Evolutionary conservation across 2,113 vertebrate genomes (phyloP).

Genomic region (Thomomys bottae): DNA sequence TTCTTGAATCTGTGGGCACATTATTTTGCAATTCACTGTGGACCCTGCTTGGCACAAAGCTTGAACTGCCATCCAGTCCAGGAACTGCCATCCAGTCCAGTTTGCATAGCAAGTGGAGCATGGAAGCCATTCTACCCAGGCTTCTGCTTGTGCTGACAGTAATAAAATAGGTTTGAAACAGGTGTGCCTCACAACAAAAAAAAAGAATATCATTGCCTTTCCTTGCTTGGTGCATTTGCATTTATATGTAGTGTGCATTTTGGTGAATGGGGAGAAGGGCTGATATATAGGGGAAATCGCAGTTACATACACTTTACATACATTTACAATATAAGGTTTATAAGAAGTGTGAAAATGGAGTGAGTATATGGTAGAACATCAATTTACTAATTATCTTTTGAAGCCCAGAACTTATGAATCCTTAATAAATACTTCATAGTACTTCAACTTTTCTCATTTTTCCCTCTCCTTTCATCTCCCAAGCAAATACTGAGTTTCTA

Average conservation of each 20-base stretch:
- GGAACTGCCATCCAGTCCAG: neutral
- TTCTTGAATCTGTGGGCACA: constrained; percentile 39
- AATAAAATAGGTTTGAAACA: neutral
- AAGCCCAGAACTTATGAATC: neutral
- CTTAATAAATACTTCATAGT: neutral
- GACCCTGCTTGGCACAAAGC: neutral
- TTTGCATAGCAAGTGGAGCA: neutral
- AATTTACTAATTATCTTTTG: neutral
- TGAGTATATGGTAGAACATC: neutral
- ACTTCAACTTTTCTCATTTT: neutral
- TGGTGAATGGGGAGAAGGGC: neutral
- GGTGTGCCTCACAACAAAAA: neutral
- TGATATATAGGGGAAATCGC: neutral
- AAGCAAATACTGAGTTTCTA: neutral
- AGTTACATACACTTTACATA: neutral
- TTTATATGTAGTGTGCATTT: neutral
- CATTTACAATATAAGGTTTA: neutral
- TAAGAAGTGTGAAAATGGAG: neutral
- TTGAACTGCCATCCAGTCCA: neutral
- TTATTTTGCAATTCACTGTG: neutral
- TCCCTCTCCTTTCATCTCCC: neutral
- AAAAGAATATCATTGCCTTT: no score
- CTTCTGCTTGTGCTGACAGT: neutral
- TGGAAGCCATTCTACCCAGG: neutral
- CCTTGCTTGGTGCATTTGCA: no score